Evolutionary conservation across 1,140 invertebrate species (phyloP), one percentile per base, ranked within the genome.

Genomic region (Drosophila asahinai): DNA sequence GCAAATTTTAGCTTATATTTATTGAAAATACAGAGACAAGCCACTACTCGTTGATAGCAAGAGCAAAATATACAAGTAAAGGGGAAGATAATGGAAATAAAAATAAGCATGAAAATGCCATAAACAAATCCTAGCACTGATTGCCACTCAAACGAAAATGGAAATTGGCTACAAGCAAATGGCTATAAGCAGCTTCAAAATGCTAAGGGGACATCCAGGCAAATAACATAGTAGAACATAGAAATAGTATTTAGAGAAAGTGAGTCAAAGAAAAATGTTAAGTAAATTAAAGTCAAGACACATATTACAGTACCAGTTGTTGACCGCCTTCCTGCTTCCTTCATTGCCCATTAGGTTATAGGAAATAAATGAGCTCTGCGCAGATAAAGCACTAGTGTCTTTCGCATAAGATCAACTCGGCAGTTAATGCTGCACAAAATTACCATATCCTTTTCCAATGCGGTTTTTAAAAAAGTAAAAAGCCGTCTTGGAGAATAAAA

Each of bases 81-180:
- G 80, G 52, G 66, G 67, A 60, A 60, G 60, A 64, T 58, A 81
- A 68, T 57, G 52, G 67, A 63, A 63, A 82, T 62, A 59, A 81
- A 84, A 84, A 86, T 81, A 75, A 81, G 51, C 83, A 82, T 81
- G 65, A 81, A 86, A 86, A 75, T 51, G 38, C 48, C 58, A 86
- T 86, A 79, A 82, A 71, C 71, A 84, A 80, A 75, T 86, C 73
- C 52, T 25, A 70, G 33, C 49, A 63, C 80, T 75, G 77, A 86
- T 74, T 89, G 84, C 77, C 77, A 77, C 78, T 74, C 68, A 81
- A 87, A 77, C 77, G 80, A 64, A 70, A 80, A 80, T 86, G 80
- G 51, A 87, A 80, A 83, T 89, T 87, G 84, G 47, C 80, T 54
- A 57, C 64, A 75, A 74, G 68, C 15, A 68, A 83, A 87, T 78